Base-by-base conservation (phyloP, 2,888 invertebrate genomes). In the Serrognathus titanus region DNA sequence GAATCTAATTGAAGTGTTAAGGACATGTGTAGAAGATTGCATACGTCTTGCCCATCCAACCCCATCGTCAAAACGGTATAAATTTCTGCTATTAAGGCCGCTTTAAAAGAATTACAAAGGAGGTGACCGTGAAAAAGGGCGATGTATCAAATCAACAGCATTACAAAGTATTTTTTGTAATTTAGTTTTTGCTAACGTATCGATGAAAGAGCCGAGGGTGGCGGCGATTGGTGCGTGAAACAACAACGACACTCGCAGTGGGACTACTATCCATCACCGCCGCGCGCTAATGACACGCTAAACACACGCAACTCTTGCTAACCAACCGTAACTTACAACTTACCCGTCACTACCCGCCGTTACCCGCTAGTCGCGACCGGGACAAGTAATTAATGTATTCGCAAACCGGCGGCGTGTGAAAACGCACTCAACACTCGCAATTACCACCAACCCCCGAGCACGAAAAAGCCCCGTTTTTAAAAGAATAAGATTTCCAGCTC, bases 251-350 rank as follows among this genome's bases (percentile, higher is more conserved):
- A 74, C 71, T 69, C 65, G 68, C 75, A 74, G 73, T 70, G 73
- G 71, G 71, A 71, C 69, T 72, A 69, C 73, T 71, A 75, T 75
- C 73, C 74, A 75, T 75, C 75, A 75, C 73, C 65, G 64, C 66
- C 65, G 65, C 68, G 68, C 73, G 73, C 72, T 75, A 75, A 75
- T 75, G 75, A 75, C 74, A 75, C 72, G 73, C 74, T 74, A 75
- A 75, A 75, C 72, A 71, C 74, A 75, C 75, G 72, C 73, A 73
- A 74, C 70, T 67, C 64, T 62, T 63, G 64, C 64, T 64, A 66
- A 66, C 66, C 63, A 48, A 52, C 49, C 53, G 49, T 53, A 24
- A 20, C 48, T 40, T 24, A 51, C 48, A 39, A 53, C 43, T 31
- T 40, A 47, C 31, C 52, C 43, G 12, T 39, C 48, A 53, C 53